Percentiles rank a stretch among this genome's conserved stretches.
These are phyloP conservation scores for Stenichneumon culpator DNA, from an alignment of 2,888 invertebrate genomes.

Conservation along the genomic window DNA sequence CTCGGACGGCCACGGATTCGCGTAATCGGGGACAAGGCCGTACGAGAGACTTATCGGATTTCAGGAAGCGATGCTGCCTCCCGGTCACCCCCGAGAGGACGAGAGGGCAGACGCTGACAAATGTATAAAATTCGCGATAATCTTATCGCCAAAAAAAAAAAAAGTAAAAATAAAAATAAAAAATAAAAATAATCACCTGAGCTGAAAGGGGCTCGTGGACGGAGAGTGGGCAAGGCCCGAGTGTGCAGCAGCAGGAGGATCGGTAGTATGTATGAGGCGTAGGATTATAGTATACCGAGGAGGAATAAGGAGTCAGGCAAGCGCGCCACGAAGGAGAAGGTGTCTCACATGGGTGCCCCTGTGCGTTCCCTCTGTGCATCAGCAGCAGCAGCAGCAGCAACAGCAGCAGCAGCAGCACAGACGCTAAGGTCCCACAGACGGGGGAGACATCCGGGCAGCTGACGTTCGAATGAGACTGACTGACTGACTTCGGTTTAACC, in stretches of 20 bases:
- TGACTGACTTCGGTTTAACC: constrained; percentile 84
- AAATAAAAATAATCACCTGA: not conserved
- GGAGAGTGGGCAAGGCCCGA: constrained; percentile 37
- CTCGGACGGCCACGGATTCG: constrained; percentile 74
- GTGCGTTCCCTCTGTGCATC: constrained; percentile 76
- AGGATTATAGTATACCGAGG: constrained; percentile 22
- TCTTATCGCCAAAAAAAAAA: constrained; percentile 12
- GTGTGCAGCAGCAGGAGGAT: constrained; percentile 32
- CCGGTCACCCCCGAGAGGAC: not conserved
- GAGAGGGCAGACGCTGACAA: constrained; percentile 23
- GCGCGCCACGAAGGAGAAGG: constrained; percentile 79
- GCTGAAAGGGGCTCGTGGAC: not conserved
- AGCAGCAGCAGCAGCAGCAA: constrained; percentile 44
- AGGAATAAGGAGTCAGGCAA: constrained; percentile 52
- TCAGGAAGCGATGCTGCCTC: constrained; percentile 49
- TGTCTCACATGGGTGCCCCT: constrained; percentile 85
- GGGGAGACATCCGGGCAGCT: constrained; percentile 85
- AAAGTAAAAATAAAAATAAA: not conserved
- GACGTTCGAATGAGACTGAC: constrained; percentile 84
- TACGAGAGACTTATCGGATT: constrained; percentile 47
- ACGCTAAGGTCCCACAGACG: constrained; percentile 80
- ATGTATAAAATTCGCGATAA: constrained; percentile 5
- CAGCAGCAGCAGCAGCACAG: constrained; percentile 58
- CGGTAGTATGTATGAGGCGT: constrained; percentile 34
- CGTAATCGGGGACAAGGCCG: constrained; percentile 59